Conservation (phyloP, 1,140 invertebrate genomes). For the Tyrophagus putrescentiae region DNA sequence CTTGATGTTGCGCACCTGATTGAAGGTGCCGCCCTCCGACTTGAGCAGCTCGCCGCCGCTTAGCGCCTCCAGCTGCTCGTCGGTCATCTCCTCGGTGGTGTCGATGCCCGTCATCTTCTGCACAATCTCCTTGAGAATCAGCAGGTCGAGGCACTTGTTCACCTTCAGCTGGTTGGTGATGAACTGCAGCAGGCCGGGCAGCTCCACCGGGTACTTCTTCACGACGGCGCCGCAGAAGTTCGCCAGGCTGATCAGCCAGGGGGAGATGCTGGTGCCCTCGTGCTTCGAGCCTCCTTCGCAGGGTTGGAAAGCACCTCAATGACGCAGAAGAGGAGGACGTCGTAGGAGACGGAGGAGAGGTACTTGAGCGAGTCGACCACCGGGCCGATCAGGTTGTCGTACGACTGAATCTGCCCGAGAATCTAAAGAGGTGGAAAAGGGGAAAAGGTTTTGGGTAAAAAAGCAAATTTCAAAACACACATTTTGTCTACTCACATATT, state of each 20-base stretch:
- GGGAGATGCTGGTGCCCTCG: slow-evolving; percentile 80
- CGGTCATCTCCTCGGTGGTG: slow-evolving; percentile 85
- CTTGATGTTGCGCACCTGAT: slow-evolving; percentile 88
- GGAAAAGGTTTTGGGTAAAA: slow-evolving; percentile 8
- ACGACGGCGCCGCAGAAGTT: slow-evolving; percentile 88
- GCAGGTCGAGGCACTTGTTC: slow-evolving; percentile 81
- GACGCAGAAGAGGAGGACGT: slow-evolving; percentile 86
- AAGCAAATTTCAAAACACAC: not conserved
- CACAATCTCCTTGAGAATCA: slow-evolving; percentile 92
- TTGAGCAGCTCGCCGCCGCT: slow-evolving; percentile 85
- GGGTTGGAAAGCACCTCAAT: slow-evolving; percentile 68
- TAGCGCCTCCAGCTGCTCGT: slow-evolving; percentile 88
- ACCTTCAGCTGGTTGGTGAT: slow-evolving; percentile 92
- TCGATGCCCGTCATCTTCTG: slow-evolving; percentile 99
- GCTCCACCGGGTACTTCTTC: slow-evolving; percentile 92
- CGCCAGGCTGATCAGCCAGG: slow-evolving; percentile 71
- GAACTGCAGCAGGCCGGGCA: slow-evolving; percentile 86
- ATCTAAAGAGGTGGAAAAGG: slow-evolving; percentile 41
- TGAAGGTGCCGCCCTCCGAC: slow-evolving; percentile 90
- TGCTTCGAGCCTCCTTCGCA: slow-evolving; percentile 57
- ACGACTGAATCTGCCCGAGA: slow-evolving; percentile 81
- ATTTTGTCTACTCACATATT: slow-evolving; percentile 54
- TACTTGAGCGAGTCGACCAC: slow-evolving; percentile 97
- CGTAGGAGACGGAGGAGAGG: slow-evolving; percentile 84
- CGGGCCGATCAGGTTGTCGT: slow-evolving; percentile 87